Conservation (phyloP, 2,888 invertebrate species). For the Cheilosia soror region DNA sequence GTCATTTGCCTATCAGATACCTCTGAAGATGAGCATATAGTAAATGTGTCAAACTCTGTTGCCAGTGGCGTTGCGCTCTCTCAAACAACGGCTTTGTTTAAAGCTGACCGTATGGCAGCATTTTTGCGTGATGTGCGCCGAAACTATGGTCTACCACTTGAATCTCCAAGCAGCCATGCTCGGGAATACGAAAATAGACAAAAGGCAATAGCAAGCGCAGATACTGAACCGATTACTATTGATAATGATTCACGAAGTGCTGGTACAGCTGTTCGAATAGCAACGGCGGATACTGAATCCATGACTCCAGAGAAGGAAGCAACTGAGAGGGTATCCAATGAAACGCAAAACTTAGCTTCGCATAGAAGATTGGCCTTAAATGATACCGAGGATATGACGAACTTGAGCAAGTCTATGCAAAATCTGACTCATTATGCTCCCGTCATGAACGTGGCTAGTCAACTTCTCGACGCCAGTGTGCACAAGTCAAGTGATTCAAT, state of each 20-base stretch:
- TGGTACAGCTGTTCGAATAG: slow-evolving; percentile 34
- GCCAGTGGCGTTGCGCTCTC: not conserved
- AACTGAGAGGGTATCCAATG: slow-evolving; percentile 3
- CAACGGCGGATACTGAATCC: slow-evolving; percentile 58
- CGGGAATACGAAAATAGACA: slow-evolving; percentile 16
- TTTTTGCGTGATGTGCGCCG: slow-evolving; percentile 80
- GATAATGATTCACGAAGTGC: slow-evolving; percentile 48
- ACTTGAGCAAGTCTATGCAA: slow-evolving; percentile 13
- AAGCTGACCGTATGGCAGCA: slow-evolving; percentile 79
- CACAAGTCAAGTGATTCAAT: slow-evolving; percentile 22
- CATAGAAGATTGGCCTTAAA: slow-evolving; percentile 67
- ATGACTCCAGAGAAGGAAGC: slow-evolving; percentile 60
- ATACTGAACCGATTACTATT: slow-evolving; percentile 48
- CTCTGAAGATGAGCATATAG: slow-evolving; percentile 30
- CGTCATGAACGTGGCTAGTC: slow-evolving; percentile 21
- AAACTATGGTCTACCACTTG: slow-evolving; percentile 42
- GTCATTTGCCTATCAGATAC: slow-evolving; percentile 77
- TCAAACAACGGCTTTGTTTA: slow-evolving; percentile 20
- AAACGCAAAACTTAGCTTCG: slow-evolving; percentile 3
- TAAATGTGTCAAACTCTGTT: slow-evolving; percentile 24
- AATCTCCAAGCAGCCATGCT: slow-evolving; percentile 20
- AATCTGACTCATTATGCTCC: slow-evolving; percentile 42
- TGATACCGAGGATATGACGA: slow-evolving; percentile 76
- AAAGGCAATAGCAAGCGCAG: slow-evolving; percentile 44
- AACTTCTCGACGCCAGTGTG: slow-evolving; percentile 51